These are phyloP conservation scores for Chalcosyrphus nemorum DNA, from an alignment of 2,888 invertebrate genomes.

Conservation along the genomic window DNA sequence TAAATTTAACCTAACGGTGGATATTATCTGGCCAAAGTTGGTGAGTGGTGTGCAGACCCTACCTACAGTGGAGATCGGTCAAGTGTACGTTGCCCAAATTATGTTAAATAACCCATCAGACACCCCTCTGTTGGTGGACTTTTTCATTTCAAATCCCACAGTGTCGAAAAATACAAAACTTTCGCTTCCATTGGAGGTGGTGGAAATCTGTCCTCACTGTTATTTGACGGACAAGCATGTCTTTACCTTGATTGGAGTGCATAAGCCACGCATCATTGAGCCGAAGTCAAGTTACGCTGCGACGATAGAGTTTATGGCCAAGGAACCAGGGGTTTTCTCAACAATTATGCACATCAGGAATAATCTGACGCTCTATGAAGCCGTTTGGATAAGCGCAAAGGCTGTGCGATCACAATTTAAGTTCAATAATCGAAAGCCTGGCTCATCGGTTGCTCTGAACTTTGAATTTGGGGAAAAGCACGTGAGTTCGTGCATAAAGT, in stretches of 20 bases:
- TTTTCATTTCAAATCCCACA: slow-evolving; percentile 78
- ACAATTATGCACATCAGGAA: slow-evolving; percentile 86
- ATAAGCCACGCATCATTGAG: slow-evolving; percentile 76
- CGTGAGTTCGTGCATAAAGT: slow-evolving; percentile 83
- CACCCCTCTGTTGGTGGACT: slow-evolving; percentile 78
- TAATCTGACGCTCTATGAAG: slow-evolving; percentile 96
- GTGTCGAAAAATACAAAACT: slow-evolving; percentile 78
- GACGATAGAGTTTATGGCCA: slow-evolving; percentile 78
- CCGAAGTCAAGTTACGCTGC: slow-evolving; percentile 77
- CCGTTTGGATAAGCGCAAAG: slow-evolving; percentile 90
- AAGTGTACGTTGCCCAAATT: slow-evolving; percentile 78
- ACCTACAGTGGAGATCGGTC: slow-evolving; percentile 79
- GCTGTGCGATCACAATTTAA: slow-evolving; percentile 94
- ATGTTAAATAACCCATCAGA: slow-evolving; percentile 80
- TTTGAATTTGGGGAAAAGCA: slow-evolving; percentile 88
- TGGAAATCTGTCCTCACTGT: slow-evolving; percentile 78
- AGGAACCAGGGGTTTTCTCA: slow-evolving; percentile 78
- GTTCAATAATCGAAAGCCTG: slow-evolving; percentile 93
- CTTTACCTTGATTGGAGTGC: slow-evolving; percentile 77
- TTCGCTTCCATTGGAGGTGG: slow-evolving; percentile 80
- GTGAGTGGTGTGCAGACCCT: slow-evolving; percentile 78
- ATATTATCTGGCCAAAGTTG: slow-evolving; percentile 81
- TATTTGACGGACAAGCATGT: slow-evolving; percentile 79
- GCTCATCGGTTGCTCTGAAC: slow-evolving; percentile 87
- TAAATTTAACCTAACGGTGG: slow-evolving; percentile 80